Base-by-base conservation (phyloP, 2,113 vertebrate species). In the Trogon melanurus region DNA sequence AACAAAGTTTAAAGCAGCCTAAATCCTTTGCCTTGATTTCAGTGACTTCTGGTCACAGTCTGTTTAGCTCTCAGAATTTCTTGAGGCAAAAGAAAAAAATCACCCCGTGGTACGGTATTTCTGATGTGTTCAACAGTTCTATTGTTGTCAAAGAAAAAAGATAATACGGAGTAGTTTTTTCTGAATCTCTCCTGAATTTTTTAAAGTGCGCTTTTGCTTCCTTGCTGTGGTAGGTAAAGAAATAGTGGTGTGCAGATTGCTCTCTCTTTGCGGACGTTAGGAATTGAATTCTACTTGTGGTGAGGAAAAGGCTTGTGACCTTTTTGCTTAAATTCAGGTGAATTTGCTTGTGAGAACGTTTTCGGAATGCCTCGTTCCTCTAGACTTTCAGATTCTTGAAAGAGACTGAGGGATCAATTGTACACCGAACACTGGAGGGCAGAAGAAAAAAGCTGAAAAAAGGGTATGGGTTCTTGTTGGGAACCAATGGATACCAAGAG, bases 271-370 rank as follows among this genome's bases (percentile, higher is more conserved):
- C 11, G 16, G 20, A 8, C 29, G 23, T 23, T 36, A 26, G 71
- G n/a, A 26, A 15, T 45, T 1, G 1, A 30, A 6, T 53, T 36
- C 36, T 65, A 2, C 50, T 71, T 1, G 0, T 11, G 20, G 16
- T 41, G 60, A 3, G 67, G 27, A 26, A 27, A 41, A 45, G 22
- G 13, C 14, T 78, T 16, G 6, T 21, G 36, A 48, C 19, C 8
- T 44, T 65, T 72, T 83, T 17, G 14, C 54, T 69, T 44, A 5
- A 73, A 36, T 54, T 41, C 30, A 18, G 72, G 13, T 74, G 44
- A 25, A 30, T 38, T 86, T 66, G 13, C 26, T 72, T 26, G 1
- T 11, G 30, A 15, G 50, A 67, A 25, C 11, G 15, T 48, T 76
- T 41, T 64, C 54, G 75, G 19, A 11, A 0, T 30, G 19, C 41